Evolutionary conservation across 2,113 vertebrate species (phyloP).

Genomic region (Podarcis muralis): DNA sequence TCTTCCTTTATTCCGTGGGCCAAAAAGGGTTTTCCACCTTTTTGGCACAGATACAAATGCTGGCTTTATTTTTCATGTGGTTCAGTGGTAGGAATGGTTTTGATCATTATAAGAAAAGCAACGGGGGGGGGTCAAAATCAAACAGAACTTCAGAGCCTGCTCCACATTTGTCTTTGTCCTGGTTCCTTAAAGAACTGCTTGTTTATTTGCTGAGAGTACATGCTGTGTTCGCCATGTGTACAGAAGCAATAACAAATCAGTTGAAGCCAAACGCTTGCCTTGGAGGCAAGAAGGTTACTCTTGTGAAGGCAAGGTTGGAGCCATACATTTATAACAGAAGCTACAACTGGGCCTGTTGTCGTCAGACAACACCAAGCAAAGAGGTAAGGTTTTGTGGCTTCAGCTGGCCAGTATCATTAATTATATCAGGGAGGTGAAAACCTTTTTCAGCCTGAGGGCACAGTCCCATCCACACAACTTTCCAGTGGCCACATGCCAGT

Average conservation of each 20-base stretch:
- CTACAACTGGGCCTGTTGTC: slow-evolving; percentile 22
- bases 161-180: slow-evolving; percentile 61
- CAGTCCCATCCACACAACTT: neutral
- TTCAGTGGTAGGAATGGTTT: slow-evolving; percentile 68
- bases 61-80: slow-evolving; percentile 56
- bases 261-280: slow-evolving; percentile 49
- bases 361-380: neutral
- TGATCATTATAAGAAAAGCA: slow-evolving; percentile 67
- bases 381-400: neutral
- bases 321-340: neutral
- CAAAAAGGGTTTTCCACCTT: slow-evolving; percentile 55
- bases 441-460: neutral
- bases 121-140: slow-evolving; percentile 56
- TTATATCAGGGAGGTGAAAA: too few species aligned
- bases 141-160: slow-evolving; percentile 56
- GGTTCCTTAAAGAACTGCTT: slow-evolving; percentile 66
- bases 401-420: neutral
- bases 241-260: slow-evolving; percentile 53
- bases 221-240: too few species aligned
- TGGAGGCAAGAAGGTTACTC: slow-evolving; percentile 49
- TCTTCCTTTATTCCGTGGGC: slow-evolving; percentile 56
- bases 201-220: slow-evolving; percentile 26
- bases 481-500: too few species aligned
- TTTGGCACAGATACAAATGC: slow-evolving; percentile 58
- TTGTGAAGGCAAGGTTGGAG: slow-evolving; percentile 28